These are phyloP conservation scores for Dynastes hyllus DNA, from an alignment of 2,888 invertebrate species.

Conservation along the genomic window DNA sequence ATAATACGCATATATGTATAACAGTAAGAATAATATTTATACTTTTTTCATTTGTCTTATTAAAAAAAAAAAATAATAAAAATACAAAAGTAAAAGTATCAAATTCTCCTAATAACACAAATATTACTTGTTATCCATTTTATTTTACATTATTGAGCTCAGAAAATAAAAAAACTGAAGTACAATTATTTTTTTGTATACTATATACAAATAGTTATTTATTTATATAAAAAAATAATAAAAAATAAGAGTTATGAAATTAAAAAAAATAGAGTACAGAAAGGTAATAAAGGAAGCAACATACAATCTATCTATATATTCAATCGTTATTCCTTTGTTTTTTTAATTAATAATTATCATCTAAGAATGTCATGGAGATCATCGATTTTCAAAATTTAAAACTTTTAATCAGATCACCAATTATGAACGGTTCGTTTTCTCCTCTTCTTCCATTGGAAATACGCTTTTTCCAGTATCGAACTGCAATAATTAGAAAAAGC, in stretches of 20 bases:
- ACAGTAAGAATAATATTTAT: slow-evolving; percentile 55
- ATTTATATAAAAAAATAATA: slow-evolving; percentile 41
- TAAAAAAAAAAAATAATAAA: slow-evolving; percentile 39
- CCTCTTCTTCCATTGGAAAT: background rate
- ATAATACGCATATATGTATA: slow-evolving; percentile 52
- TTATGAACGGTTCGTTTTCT: slow-evolving; percentile 20
- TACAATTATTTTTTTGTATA: slow-evolving; percentile 46
- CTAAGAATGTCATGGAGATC: slow-evolving; percentile 68
- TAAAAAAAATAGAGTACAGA: slow-evolving; percentile 20
- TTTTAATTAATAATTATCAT: slow-evolving; percentile 16
- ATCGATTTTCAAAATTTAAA: slow-evolving; percentile 54
- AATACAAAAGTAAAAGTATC: slow-evolving; percentile 9
- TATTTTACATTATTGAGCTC: slow-evolving; percentile 51
- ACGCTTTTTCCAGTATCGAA: too few relatives aligned
- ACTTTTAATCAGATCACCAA: slow-evolving; percentile 55
- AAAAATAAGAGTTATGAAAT: slow-evolving; percentile 43
- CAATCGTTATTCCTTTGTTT: slow-evolving; percentile 19
- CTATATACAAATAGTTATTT: slow-evolving; percentile 53
- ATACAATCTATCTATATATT: slow-evolving; percentile 38
- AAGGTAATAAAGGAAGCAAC: slow-evolving; percentile 47
- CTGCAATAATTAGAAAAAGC: slow-evolving; percentile 7
- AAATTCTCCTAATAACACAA: slow-evolving; percentile 14
- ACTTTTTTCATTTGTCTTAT: slow-evolving; percentile 23
- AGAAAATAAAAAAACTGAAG: slow-evolving; percentile 46
- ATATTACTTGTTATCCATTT: background rate